A percentile compares a stretch with the other conserved stretches of the same genome.
Conservation (phyloP, 1,140 invertebrate genomes). For the Agrilus planipennis region DNA sequence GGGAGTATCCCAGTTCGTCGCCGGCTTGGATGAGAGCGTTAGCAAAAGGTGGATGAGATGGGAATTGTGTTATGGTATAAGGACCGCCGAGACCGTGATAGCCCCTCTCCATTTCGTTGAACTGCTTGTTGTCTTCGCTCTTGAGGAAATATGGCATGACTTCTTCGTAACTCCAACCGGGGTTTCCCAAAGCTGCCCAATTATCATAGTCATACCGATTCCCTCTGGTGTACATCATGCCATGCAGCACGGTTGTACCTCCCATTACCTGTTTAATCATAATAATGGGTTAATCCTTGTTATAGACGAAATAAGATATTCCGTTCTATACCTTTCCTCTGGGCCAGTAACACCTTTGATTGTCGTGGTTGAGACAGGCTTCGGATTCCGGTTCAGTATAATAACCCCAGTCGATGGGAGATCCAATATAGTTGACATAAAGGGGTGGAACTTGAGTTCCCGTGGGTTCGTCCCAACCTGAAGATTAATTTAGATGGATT, state of each 20-base stretch:
- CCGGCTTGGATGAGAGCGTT: constrained; percentile 50
- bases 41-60: constrained; percentile 46
- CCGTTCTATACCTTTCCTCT: constrained; percentile 45
- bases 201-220: constrained; percentile 41
- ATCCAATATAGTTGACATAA: not conserved
- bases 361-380: not conserved
- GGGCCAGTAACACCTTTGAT: constrained; percentile 41
- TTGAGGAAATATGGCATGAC: constrained; percentile 41
- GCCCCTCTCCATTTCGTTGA: constrained; percentile 37
- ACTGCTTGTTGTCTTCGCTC: constrained; percentile 45
- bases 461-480: not conserved
- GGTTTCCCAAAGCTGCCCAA: constrained; percentile 37
- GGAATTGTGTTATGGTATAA: constrained; percentile 35
- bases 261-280: constrained; percentile 44
- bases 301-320: too few relatives aligned
- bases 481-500: too few relatives aligned
- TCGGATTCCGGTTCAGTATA: not conserved
- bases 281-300: too few relatives aligned
- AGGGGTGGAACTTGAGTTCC: not conserved
- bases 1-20: constrained; percentile 39
- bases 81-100: constrained; percentile 46
- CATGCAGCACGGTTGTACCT: constrained; percentile 40
- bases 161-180: constrained; percentile 40
- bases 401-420: not conserved
- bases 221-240: constrained; percentile 43